Evolutionary conservation across 2,113 vertebrate species (phyloP).

Genomic region (Hirundichthys speculiger): DNA sequence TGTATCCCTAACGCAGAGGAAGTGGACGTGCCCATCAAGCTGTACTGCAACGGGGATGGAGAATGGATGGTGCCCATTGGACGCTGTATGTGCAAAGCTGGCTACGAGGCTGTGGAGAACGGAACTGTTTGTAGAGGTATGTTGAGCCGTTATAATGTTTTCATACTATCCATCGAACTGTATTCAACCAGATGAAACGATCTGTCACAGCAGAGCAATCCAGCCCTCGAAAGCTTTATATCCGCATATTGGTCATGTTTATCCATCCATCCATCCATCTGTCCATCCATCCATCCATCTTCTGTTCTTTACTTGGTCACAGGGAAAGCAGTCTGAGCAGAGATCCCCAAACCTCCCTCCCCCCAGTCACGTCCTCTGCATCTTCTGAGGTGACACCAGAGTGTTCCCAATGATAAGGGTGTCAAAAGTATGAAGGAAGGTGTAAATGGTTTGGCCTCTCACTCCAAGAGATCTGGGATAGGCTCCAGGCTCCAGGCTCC

Average conservation of each 20-base stretch:
- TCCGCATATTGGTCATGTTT: slow-evolving; percentile 2
- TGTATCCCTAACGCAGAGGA: slow-evolving; percentile 95
- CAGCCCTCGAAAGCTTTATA: slow-evolving; percentile 1
- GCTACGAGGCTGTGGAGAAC: slow-evolving; percentile 93
- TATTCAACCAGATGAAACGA: slow-evolving; percentile 18
- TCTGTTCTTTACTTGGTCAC: no score
- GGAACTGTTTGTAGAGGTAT: slow-evolving; percentile 95
- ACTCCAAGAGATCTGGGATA: no score
- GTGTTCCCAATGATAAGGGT: no score
- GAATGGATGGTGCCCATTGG: slow-evolving; percentile 99
- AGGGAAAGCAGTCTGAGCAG: no score
- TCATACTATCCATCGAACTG: slow-evolving; percentile 27
- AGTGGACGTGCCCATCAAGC: slow-evolving; percentile 97
- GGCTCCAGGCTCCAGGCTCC: no score
- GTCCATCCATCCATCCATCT: no score
- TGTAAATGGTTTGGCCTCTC: no score
- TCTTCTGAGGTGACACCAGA: no score
- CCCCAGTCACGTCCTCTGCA: no score
- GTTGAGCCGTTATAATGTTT: slow-evolving; percentile 22
- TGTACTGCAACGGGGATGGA: slow-evolving; percentile 97
- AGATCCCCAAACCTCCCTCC: no score
- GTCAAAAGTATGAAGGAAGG: no score
- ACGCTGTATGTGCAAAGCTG: slow-evolving; percentile 95
- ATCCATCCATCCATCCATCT: no score
- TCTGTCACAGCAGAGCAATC: slow-evolving; percentile 17